Base-by-base conservation (phyloP, 2,888 invertebrate genomes). In the Lamproptera curius region DNA sequence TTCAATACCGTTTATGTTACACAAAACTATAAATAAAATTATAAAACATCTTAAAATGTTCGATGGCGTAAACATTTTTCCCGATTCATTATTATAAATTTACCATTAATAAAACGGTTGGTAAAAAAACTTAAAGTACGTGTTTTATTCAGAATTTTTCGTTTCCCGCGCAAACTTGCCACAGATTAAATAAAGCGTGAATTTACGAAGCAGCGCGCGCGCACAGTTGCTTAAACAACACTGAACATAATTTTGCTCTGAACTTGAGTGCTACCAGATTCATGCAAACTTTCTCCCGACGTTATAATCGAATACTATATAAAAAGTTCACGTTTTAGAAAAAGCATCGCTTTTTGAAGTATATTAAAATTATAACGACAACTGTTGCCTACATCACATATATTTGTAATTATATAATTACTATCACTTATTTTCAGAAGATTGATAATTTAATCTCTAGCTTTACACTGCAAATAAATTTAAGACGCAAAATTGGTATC, bases 151-250 rank as follows among this genome's bases (percentile, higher is more conserved):
- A 11, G 28, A 28, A n/a, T n/a, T 11, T 44, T 50, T 42, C 9
- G 8, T 68, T 76, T 81, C 70, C 67, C 82, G 83, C 79, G 75
- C 59, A 53, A 60, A 59, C 65, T 63, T 45, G 51, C 13, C 36
- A 46, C 15, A 38, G 33, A 33, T 42, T 11, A 33, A n/a, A 15
- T 61, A 55, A 51, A 57, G 67, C 65, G 76, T 63, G 66, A 73
- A 53, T 16, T 36, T 20, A 20, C 20, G 50, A 56, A 63, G 61
- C 62, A 54, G 70, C 76, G 76, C 79, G 64, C 70, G 80, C 76
- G 73, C 75, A 63, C 56, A 62, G 65, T 59, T 28, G 33, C 65
- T 61, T 50, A 55, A 49, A 50, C 55, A 58, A 51, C 57, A 71
- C 71, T 72, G 73, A 52, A 62, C 47, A 42, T 26, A 38, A 39